Conservation (phyloP, 2,113 vertebrate species). For the Centropristis striata region DNA sequence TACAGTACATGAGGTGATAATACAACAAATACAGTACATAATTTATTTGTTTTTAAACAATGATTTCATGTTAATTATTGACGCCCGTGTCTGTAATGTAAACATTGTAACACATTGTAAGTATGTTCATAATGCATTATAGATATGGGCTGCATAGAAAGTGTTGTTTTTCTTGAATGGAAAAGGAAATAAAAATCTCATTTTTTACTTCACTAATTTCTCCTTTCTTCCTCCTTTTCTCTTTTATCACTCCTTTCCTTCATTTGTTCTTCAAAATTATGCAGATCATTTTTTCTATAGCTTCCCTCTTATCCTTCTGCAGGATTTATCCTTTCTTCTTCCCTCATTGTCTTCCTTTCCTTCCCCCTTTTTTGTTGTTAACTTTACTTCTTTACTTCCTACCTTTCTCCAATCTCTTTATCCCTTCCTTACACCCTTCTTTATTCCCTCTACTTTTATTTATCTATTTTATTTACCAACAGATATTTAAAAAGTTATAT, state of each 20-base stretch:
- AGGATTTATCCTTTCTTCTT: too few relatives aligned
- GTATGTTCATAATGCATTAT: too few relatives aligned
- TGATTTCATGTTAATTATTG: background rate
- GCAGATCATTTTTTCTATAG: background rate
- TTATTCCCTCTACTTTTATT: background rate
- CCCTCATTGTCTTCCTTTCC: background rate
- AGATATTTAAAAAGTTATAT: too few relatives aligned
- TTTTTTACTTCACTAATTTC: background rate
- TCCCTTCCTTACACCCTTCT: background rate
- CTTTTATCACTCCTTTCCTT: background rate
- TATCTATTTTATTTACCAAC: too few relatives aligned
- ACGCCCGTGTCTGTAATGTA: too few relatives aligned
- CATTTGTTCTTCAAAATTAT: background rate
- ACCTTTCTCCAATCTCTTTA: background rate
- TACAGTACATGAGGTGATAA: constrained; percentile 12
- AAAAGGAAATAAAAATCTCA: background rate
- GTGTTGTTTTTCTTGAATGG: background rate
- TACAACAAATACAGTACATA: background rate
- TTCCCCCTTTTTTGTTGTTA: background rate
- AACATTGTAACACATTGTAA: too few relatives aligned
- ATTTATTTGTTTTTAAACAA: background rate
- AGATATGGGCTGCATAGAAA: too few relatives aligned
- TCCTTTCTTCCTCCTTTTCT: background rate
- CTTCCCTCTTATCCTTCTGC: background rate
- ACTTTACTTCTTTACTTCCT: background rate